Conservation (phyloP, 2,888 invertebrate species). For the Smittia aterrima region DNA sequence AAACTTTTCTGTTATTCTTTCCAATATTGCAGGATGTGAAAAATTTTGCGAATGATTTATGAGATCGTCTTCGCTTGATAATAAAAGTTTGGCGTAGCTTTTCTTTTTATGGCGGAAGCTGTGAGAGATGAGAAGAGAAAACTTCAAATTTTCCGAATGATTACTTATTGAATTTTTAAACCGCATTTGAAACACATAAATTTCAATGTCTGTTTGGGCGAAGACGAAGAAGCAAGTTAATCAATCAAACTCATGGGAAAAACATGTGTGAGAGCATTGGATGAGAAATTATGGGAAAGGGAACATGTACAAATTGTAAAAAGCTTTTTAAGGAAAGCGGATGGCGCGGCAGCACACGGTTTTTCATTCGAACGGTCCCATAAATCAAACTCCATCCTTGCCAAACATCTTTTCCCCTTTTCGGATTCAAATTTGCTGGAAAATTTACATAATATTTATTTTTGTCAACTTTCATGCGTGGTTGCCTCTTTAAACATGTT, state of each 20-base stretch:
- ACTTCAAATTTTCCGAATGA: slow-evolving; percentile 38
- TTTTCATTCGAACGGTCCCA: background rate
- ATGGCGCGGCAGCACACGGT: background rate
- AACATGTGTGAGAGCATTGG: slow-evolving; percentile 37
- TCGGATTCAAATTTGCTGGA: slow-evolving; percentile 21
- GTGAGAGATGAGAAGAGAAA: background rate
- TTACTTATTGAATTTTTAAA: slow-evolving; percentile 40
- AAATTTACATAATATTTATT: slow-evolving; percentile 33
- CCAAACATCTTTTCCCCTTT: background rate
- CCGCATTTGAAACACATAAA: slow-evolving; percentile 34
- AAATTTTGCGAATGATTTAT: slow-evolving; percentile 31
- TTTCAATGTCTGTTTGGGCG: slow-evolving; percentile 17
- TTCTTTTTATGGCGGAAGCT: background rate
- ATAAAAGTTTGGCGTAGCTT: background rate
- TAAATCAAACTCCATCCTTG: slow-evolving; percentile 17
- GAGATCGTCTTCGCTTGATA: slow-evolving; percentile 18
- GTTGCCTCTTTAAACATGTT: slow-evolving; percentile 14
- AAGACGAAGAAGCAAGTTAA: slow-evolving; percentile 1
- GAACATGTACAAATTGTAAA: background rate
- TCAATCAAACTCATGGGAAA: slow-evolving; percentile 26
- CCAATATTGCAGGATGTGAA: background rate
- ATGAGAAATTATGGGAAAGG: slow-evolving; percentile 18
- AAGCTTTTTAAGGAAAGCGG: background rate
- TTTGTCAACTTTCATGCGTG: slow-evolving; percentile 40
- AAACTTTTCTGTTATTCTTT: slow-evolving; percentile 7